Evolutionary conservation across 2,888 invertebrate genomes (phyloP), one percentile per base, ranked within the genome.

Genomic region (Drosophila infuscata): DNA sequence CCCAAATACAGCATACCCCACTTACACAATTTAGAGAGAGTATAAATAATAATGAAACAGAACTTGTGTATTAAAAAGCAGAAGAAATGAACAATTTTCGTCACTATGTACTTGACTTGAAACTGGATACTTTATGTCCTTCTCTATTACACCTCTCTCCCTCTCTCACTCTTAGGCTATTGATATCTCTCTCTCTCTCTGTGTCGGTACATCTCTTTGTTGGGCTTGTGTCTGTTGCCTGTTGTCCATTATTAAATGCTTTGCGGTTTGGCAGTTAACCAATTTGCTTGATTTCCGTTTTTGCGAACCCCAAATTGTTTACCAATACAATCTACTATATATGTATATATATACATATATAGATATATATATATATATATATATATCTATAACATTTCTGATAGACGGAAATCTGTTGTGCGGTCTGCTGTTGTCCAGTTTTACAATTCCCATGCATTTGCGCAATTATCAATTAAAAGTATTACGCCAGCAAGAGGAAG

Each of bases 381-480:
- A 12, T 7, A 12, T 20, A 72, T 75, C 68, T 82, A 66, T 75
- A 69, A 70, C 57, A 83, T 70, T 61, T 38, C 58, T 76, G 70
- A 70, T 74, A 77, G 85, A 74, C 74, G 73, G 72, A 71, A 74
- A 90, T 86, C 75, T 90, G 88, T 90, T 74, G 68, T 90, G 89
- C 51, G 85, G 81, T 79, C 70, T 69, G 57, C 63, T 65, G 51
- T 62, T 80, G 68, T 54, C 64, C 61, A 78, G 64, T 73, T 66
- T 58, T 66, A 66, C 70, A 66, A 72, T 81, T 72, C 74, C 79
- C 65, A 70, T 57, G 87, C 89, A 90, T 80, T 82, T 89, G 76
- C 78, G 88, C 91, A 90, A 87, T 90, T 87, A 84, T 87, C 89
- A 90, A 87, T 87, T 87, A 87, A 87, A 90, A 89, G 88, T 90